Evolutionary conservation across 1,140 invertebrate species (phyloP).

Genomic region (Drosophila ficusphila): DNA sequence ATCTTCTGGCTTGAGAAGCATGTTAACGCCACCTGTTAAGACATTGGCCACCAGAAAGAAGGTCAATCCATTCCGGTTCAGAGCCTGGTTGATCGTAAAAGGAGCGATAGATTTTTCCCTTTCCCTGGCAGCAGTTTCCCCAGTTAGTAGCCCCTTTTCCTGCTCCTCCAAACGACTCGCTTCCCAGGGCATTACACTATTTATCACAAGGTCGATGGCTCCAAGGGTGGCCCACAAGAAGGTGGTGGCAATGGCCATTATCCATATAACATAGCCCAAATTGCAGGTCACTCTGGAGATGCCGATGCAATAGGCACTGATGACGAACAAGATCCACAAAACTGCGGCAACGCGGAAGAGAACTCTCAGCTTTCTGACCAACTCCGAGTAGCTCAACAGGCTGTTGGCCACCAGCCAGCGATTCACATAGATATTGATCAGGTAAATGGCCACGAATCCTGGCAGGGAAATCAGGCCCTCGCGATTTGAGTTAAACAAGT

Average conservation of each 20-base stretch:
- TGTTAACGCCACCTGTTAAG: conserved; percentile 65
- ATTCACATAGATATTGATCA: conserved; percentile 88
- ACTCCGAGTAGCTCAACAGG: conserved; percentile 42
- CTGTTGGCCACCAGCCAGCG: conserved; percentile 46
- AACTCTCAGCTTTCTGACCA: conserved; percentile 30
- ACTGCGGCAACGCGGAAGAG: conserved; percentile 22
- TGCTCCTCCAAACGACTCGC: conserved; percentile 5
- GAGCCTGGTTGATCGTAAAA: conserved; percentile 50
- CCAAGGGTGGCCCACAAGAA: conserved; percentile 39
- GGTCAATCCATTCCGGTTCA: conserved; percentile 62
- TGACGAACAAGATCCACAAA: conserved; percentile 27
- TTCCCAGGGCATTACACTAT: conserved; percentile 42
- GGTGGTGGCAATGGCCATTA: conserved; percentile 35
- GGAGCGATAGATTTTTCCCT: not conserved
- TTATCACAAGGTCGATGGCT: conserved; percentile 47
- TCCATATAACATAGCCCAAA: conserved; percentile 57
- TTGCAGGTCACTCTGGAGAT: conserved; percentile 64
- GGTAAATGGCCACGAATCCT: conserved; percentile 94
- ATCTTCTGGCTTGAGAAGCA: conserved; percentile 56
- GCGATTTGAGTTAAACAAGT: conserved; percentile 92
- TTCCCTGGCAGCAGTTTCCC: not conserved
- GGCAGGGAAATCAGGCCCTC: conserved; percentile 94
- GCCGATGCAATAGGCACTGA: conserved; percentile 33
- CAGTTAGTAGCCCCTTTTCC: conserved; percentile 36
- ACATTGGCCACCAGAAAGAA: conserved; percentile 69